These are phyloP conservation scores for Leguminivora glycinivorella DNA, from an alignment of 1,140 invertebrate species.

Conservation along the genomic window DNA sequence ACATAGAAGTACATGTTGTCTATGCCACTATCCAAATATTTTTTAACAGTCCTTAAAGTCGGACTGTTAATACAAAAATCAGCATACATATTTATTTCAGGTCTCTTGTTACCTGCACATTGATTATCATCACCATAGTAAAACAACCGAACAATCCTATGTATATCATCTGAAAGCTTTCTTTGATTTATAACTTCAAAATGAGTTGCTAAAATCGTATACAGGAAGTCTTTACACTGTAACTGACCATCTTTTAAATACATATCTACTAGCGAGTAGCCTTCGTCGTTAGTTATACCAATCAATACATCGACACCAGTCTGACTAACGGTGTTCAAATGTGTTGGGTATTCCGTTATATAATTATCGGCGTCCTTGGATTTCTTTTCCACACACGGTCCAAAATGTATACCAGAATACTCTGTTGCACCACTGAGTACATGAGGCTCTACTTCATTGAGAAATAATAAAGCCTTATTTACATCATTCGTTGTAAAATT, in stretches of 20 bases:
- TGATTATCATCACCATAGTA: constrained; percentile 43
- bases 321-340: constrained; percentile 29
- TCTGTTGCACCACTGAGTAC: constrained; percentile 33
- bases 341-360: constrained; percentile 34
- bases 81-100: constrained; percentile 36
- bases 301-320: constrained; percentile 36
- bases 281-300: constrained; percentile 37
- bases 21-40: constrained; percentile 36
- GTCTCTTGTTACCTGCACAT: constrained; percentile 17
- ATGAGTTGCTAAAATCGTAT: constrained; percentile 33
- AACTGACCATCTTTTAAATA: too few relatives aligned
- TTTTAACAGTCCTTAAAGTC: constrained; percentile 34
- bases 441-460: constrained; percentile 32
- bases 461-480: constrained; percentile 34
- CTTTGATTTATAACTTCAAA: constrained; percentile 29
- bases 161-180: neutral
- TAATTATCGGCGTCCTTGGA: constrained; percentile 38
- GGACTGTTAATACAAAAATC: constrained; percentile 40
- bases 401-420: constrained; percentile 26
- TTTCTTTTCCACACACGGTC: constrained; percentile 40
- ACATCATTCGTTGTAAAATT: constrained; percentile 35
- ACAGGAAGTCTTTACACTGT: neutral
- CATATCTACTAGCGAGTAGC: too few relatives aligned
- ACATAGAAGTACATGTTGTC: constrained; percentile 42
- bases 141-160: constrained; percentile 31